Conservation (phyloP, 1,140 invertebrate species). For the Oryctes rhinoceros region DNA sequence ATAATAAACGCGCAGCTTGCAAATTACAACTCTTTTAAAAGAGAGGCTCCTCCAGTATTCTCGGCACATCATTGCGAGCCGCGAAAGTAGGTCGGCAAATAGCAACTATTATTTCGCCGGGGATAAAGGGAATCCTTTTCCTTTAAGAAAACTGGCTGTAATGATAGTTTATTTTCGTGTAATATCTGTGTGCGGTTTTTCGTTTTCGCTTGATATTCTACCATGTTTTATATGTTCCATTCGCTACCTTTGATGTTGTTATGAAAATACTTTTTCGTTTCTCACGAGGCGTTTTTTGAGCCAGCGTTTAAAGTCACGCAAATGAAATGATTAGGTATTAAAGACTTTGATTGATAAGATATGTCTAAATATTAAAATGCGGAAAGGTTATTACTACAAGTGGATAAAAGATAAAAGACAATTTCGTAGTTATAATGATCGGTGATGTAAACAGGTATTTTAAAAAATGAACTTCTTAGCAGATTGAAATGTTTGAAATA, state of each 20-base stretch:
- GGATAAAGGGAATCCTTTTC: neutral
- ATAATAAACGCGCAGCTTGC: slow-evolving; percentile 1
- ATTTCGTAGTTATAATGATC: too few relatives aligned
- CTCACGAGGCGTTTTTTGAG: neutral
- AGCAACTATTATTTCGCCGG: neutral
- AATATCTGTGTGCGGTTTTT: neutral
- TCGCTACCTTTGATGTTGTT: neutral
- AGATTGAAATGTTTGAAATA: too few relatives aligned
- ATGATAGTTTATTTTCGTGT: neutral
- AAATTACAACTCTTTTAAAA: slow-evolving; percentile 10
- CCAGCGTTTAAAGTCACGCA: too few relatives aligned
- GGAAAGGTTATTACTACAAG: too few relatives aligned
- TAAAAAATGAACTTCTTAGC: too few relatives aligned
- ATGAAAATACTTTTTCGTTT: neutral
- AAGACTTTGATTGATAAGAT: too few relatives aligned
- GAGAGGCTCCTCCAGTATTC: neutral
- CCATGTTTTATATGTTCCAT: neutral
- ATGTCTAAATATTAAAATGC: too few relatives aligned
- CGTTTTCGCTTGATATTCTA: neutral
- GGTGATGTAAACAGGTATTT: too few relatives aligned
- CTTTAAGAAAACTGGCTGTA: neutral
- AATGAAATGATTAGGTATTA: too few relatives aligned
- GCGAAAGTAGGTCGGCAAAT: slow-evolving; percentile 5
- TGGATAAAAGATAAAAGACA: too few relatives aligned
- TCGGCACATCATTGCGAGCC: neutral